phyloP scores from a whole-genome alignment of 2,888 invertebrate genomes.

The Autographa gamma region DNA sequence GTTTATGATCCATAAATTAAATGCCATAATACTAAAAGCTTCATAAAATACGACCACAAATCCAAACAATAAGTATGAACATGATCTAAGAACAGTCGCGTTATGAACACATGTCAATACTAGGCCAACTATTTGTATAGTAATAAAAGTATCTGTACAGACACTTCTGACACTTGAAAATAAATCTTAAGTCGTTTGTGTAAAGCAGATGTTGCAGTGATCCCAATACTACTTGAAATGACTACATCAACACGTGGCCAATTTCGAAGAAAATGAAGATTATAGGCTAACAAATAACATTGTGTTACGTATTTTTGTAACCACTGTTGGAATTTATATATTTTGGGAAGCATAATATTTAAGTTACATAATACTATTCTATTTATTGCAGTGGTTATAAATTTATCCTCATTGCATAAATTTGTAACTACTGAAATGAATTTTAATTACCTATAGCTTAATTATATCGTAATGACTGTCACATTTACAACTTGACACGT shows the following conservation, averaged over 20 bases:
- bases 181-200: slow-evolving; percentile 17
- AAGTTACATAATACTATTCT: no score
- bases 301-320: slow-evolving; percentile 1
- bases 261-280: slow-evolving; percentile 37
- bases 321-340: neutral
- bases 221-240: slow-evolving; percentile 15
- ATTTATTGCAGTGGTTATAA: no score
- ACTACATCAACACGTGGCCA: slow-evolving; percentile 45
- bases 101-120: slow-evolving; percentile 63
- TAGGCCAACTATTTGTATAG: slow-evolving; percentile 55
- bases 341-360: neutral
- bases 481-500: slow-evolving; percentile 25
- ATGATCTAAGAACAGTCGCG: slow-evolving; percentile 52
- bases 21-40: slow-evolving; percentile 61
- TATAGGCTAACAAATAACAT: slow-evolving; percentile 17
- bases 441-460: slow-evolving; percentile 29
- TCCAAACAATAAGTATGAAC: slow-evolving; percentile 60
- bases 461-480: slow-evolving; percentile 21
- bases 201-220: slow-evolving; percentile 20
- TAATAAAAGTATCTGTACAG: slow-evolving; percentile 49
- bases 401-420: no score
- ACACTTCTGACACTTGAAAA: slow-evolving; percentile 12
- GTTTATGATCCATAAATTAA: slow-evolving; percentile 61
- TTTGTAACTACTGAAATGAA: neutral
- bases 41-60: slow-evolving; percentile 62